Evolutionary conservation across 2,113 vertebrate species (phyloP).

Genomic region (Danionella cerebrum): DNA sequence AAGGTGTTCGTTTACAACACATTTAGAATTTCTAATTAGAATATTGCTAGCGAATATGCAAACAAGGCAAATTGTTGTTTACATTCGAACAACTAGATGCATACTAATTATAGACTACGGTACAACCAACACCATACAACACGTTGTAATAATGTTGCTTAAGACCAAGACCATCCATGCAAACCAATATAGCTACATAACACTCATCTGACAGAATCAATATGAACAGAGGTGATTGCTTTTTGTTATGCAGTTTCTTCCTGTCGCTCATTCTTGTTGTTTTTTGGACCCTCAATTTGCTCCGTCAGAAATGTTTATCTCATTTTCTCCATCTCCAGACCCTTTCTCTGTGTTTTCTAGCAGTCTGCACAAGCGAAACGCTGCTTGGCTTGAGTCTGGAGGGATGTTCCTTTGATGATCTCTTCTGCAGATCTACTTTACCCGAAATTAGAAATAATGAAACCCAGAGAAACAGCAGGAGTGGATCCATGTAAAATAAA

Average conservation of each 20-base stretch:
- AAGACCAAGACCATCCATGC: too few species aligned
- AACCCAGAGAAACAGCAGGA: too few species aligned
- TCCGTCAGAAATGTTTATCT: slow-evolving; percentile 1
- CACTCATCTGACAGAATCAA: slow-evolving; percentile 4
- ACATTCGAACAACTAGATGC: too few species aligned
- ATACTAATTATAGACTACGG: too few species aligned
- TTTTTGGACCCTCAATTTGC: background rate
- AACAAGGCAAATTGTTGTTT: too few species aligned
- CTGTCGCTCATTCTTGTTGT: background rate
- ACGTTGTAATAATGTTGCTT: too few species aligned
- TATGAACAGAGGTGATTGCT: background rate
- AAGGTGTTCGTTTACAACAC: too few species aligned
- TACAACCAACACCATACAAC: too few species aligned
- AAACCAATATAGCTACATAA: background rate
- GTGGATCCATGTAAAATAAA: too few species aligned
- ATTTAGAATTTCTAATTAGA: too few species aligned
- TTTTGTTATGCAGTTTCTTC: background rate
- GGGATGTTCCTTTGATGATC: background rate
- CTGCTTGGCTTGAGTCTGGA: background rate
- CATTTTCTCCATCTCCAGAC: background rate
- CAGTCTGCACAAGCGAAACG: background rate
- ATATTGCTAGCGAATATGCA: too few species aligned
- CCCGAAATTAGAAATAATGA: too few species aligned
- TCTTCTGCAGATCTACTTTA: background rate
- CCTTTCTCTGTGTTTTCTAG: background rate